These are phyloP conservation scores for Acromyrmex heyeri DNA, from an alignment of 1,140 invertebrate genomes.

Conservation along the genomic window DNA sequence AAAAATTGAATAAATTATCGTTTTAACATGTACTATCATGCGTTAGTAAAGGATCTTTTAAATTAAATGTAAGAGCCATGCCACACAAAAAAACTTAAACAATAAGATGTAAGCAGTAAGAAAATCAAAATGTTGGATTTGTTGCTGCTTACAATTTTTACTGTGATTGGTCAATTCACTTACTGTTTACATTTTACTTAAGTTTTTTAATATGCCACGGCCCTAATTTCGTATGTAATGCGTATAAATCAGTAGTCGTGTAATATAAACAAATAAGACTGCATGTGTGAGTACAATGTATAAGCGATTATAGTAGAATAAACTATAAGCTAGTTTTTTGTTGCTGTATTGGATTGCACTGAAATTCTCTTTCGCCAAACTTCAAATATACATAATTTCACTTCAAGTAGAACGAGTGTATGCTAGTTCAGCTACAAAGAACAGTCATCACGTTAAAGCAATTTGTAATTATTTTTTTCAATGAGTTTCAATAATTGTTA, in stretches of 20 bases:
- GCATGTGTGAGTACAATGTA: slow-evolving; percentile 64
- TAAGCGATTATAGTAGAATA: slow-evolving; percentile 39
- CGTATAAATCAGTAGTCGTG: slow-evolving; percentile 71
- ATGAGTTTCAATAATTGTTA: slow-evolving; percentile 46
- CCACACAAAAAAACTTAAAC: too few species aligned
- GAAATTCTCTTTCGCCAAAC: too few species aligned
- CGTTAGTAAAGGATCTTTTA: slow-evolving; percentile 23
- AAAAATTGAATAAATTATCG: slow-evolving; percentile 33
- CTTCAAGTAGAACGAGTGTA: too few species aligned
- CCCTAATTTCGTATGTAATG: slow-evolving; percentile 57
- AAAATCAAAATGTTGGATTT: too few species aligned
- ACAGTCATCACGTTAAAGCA: slow-evolving; percentile 39
- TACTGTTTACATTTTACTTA: too few species aligned
- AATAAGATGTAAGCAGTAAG: too few species aligned
- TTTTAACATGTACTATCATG: slow-evolving; percentile 8
- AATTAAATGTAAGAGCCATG: slow-evolving; percentile 18
- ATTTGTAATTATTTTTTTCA: slow-evolving; percentile 67
- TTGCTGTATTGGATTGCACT: too few species aligned
- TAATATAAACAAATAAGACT: slow-evolving; percentile 69
- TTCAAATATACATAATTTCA: too few species aligned
- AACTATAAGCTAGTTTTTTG: neutral
- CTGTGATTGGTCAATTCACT: too few species aligned
- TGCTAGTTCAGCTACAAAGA: too few species aligned
- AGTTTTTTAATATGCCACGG: too few species aligned
- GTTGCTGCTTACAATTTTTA: too few species aligned